Base-by-base conservation (phyloP, 2,888 invertebrate species). In the Cephus pygmeus region DNA sequence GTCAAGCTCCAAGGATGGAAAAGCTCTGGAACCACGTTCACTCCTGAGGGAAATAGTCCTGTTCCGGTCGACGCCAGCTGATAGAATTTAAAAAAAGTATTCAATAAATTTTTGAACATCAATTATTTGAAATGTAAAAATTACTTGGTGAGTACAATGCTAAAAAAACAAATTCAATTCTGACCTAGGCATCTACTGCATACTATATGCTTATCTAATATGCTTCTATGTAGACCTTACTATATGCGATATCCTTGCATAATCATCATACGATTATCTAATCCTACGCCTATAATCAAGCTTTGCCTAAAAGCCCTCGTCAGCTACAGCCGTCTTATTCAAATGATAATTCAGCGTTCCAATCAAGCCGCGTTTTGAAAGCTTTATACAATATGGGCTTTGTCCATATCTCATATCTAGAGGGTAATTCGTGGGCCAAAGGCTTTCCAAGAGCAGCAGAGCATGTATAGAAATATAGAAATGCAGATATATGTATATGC, bases 1-100 rank as follows among this genome's bases (percentile, higher is more conserved):
- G 90, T 96, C 97, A 84, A 97, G 93, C 89, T 97, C 97, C 75
- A 96, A 92, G 0, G 96, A 94, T 56, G 96, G 95, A 87, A 95
- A 95, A n/a, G 95, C 94, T 75, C 96, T 93, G 69, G 95, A 95
- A 76, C 95, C 93, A 87, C 95, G 92, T 89, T 95, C 95, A 85
- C 94, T 93, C 85, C 94, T 93, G 83, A 95, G 90, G 81, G 94
- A 94, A 87, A 94, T 93, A 81, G 94, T 93, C 90, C 94, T 92
- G 85, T 93, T 91, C 69, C 90, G 89, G 77, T 91, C 91, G 4
- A 91, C 86, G 30, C 90, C 91, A 81, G 89, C 91, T 91, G 84
- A 0, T 12, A 33, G 1, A 40, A n/a, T 56, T 23, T 1, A 40
- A 9, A 56, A 40, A 15, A 23, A 23, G 0, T 9, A 56, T 23